Base-by-base conservation (phyloP, 2,113 vertebrate genomes). In the Rutilus rutilus region DNA sequence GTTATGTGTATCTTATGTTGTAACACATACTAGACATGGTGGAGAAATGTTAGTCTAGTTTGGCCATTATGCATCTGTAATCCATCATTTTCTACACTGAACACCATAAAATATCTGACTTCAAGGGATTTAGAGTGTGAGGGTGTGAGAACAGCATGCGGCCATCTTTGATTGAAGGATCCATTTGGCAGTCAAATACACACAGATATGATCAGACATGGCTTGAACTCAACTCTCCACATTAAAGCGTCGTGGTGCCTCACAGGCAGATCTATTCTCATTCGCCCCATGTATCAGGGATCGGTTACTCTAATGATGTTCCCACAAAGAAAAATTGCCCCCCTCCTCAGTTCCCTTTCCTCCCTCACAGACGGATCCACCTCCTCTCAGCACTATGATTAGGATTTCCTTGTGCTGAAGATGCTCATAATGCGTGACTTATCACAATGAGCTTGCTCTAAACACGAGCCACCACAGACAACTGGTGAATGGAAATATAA, bases 371-470 rank as follows among this genome's bases (percentile, higher is more conserved):
- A 82, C 1, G 3, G 45, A 60, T 27, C 83, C 36, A 4, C 79
- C 60, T 82, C 19, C 60, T 82, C 14, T 67, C 79, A 21, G 5
- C 2, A 15, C 59, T 88, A 86, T 84, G 86, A 89, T 85, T 73
- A 33, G 65, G 87, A 87, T 90, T 87, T 57, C 62, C 78, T 89
- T 76, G 45, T 78, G 80, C 86, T 86, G 76, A 87, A 91, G 85
- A 83, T 39, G 33, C 64, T 50, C n/a, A 75, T 87, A 85, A 90
- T 75, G 86, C 85, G 87, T 1, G 71, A 62, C 86, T 87, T 89
- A 88, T 90, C 88, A 88, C 64, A 89, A 75, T 11, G 82, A 85
- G 90, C 74, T 85, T 82, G 81, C 88, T 90, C 87, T 87, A 73
- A 74, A 23, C 82, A 82, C 23, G 79, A 90, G 83, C 83, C 74